Evolutionary conservation across 2,888 invertebrate species (phyloP).

Genomic region (Sisyra terminalis): DNA sequence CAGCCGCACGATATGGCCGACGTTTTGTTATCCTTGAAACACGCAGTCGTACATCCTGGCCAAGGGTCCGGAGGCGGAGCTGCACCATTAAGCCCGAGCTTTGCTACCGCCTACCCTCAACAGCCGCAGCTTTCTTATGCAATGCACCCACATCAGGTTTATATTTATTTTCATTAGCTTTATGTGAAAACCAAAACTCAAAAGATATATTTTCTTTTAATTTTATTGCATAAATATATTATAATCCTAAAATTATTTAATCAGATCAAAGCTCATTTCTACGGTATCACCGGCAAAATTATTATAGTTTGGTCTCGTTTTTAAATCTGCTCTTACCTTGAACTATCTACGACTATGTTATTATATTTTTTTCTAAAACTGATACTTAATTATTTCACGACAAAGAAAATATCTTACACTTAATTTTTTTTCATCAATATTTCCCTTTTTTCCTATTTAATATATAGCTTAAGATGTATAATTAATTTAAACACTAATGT

Average conservation of each 20-base stretch:
- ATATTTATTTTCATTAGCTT: conserved; percentile 1
- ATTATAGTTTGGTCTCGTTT: neutral
- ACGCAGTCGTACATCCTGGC: conserved; percentile 72
- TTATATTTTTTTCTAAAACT: too few species aligned
- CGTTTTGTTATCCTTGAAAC: conserved; percentile 72
- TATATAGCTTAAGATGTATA: too few species aligned
- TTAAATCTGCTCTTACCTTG: too few species aligned
- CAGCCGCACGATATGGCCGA: conserved; percentile 68
- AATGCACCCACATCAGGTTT: conserved; percentile 29
- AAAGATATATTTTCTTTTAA: neutral
- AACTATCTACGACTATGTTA: too few species aligned
- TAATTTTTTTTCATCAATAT: too few species aligned
- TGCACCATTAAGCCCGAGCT: conserved; percentile 13
- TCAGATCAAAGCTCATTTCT: too few species aligned
- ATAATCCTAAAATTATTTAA: neutral
- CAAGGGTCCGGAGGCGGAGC: conserved; percentile 18
- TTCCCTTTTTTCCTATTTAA: too few species aligned
- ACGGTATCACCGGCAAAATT: neutral
- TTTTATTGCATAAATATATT: neutral
- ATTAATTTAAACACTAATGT: too few species aligned
- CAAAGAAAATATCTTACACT: too few species aligned
- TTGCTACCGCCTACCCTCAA: conserved; percentile 14
- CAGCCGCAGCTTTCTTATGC: conserved; percentile 33
- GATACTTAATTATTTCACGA: too few species aligned
- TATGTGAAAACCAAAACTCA: neutral